Percentiles rank a stretch among this genome's conserved stretches.
Conservation (phyloP, 2,888 invertebrate genomes). For the Pseudanteris insignis region DNA sequence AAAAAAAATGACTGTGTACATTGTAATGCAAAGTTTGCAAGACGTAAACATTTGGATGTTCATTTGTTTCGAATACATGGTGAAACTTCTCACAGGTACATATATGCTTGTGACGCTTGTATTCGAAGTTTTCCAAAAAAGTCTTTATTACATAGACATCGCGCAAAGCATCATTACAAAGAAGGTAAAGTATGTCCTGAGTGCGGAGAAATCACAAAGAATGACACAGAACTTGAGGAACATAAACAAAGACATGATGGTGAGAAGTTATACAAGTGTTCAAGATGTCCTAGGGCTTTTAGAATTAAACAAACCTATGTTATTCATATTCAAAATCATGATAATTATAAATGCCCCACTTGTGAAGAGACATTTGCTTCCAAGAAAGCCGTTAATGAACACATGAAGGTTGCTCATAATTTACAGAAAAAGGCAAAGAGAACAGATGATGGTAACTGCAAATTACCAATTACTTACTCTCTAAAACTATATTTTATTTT, state of each 20-base stretch:
- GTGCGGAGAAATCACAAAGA: conserved; percentile 56
- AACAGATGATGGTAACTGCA: conserved; percentile 44
- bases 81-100: conserved; percentile 50
- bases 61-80: conserved; percentile 59
- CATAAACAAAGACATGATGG: conserved; percentile 56
- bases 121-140: conserved; percentile 52
- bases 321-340: conserved; percentile 59
- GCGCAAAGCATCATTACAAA: conserved; percentile 56
- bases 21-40: conserved; percentile 59
- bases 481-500: too few species aligned
- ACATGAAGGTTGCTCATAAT: conserved; percentile 48
- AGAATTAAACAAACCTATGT: conserved; percentile 58
- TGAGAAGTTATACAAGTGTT: conserved; percentile 56
- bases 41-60: conserved; percentile 57
- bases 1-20: conserved; percentile 61
- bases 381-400: conserved; percentile 53
- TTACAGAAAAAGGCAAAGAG: conserved; percentile 40
- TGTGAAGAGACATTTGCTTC: conserved; percentile 60
- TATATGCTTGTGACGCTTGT: conserved; percentile 52
- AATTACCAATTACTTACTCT: too few species aligned
- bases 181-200: conserved; percentile 58
- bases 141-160: conserved; percentile 54
- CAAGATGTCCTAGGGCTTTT: conserved; percentile 58
- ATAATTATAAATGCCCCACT: conserved; percentile 59
- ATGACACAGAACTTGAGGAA: conserved; percentile 50